A percentile compares a stretch with the other conserved stretches of the same genome.
Evolutionary conservation across 2,888 invertebrate genomes (phyloP).

Genomic region (Lasioglossum lativentre): DNA sequence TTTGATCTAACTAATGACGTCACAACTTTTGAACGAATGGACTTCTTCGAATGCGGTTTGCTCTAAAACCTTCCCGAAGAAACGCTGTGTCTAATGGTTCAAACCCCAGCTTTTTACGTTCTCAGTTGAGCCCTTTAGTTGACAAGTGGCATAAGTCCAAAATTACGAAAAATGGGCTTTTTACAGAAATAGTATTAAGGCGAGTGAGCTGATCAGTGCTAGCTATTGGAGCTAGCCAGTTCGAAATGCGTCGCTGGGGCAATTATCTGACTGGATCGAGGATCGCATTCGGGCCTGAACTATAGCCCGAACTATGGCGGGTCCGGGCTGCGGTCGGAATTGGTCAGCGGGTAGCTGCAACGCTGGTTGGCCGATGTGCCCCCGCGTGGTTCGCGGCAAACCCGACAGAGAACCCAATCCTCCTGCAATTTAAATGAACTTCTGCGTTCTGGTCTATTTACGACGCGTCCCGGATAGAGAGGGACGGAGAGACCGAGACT

Average conservation of each 20-base stretch:
- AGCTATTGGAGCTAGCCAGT: not conserved
- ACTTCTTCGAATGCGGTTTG: too few relatives aligned
- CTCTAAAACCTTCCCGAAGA: too few relatives aligned
- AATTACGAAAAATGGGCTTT: too few relatives aligned
- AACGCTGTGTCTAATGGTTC: too few relatives aligned
- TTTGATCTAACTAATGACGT: too few relatives aligned
- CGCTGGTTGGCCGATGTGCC: slow-evolving; percentile 49
- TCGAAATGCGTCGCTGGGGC: slow-evolving; percentile 20
- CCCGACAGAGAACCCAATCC: slow-evolving; percentile 38
- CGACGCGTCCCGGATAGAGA: slow-evolving; percentile 8
- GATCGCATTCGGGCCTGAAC: slow-evolving; percentile 27
- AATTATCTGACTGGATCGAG: slow-evolving; percentile 56
- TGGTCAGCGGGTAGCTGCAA: slow-evolving; percentile 43
- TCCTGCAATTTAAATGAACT: slow-evolving; percentile 54
- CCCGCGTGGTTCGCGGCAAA: slow-evolving; percentile 47
- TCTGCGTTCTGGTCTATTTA: slow-evolving; percentile 43
- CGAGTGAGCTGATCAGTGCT: not conserved
- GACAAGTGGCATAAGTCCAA: too few relatives aligned
- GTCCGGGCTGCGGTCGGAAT: slow-evolving; percentile 49
- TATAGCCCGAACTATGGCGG: slow-evolving; percentile 50
- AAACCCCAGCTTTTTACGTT: too few relatives aligned
- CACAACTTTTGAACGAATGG: too few relatives aligned
- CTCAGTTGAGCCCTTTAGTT: too few relatives aligned
- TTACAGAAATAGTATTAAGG: too few relatives aligned
- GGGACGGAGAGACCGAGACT: not conserved